Evolutionary conservation across 2,888 invertebrate genomes (phyloP), one percentile per base, ranked within the genome.

Genomic region (Labia minor): DNA sequence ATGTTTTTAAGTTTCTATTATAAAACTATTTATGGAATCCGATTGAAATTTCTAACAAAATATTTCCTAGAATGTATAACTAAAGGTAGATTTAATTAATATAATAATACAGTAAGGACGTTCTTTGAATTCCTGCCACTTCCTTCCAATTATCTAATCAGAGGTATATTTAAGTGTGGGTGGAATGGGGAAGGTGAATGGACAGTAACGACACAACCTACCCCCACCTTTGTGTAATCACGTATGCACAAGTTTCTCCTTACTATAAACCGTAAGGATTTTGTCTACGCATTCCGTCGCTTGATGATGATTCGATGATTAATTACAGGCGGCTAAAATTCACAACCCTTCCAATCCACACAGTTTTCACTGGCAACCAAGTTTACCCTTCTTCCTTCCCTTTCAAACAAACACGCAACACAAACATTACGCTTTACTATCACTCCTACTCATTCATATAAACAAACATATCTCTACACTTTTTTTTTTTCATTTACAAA

Each of bases 301-400:
- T 49, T 49, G 49, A 49, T 49, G 49, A 49, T 49, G 49, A 49
- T 49, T 49, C 49, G 49, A 49, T 49, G 49, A 49, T 49, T 49
- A 49, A 49, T 49, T 10, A 49, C 49, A 3, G 2, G 49, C 33
- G 14, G 16, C 49, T 16, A 33, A 6, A 33, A 33, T 14, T 49
- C 49, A 8, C n/a, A 14, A 3, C 49, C 49, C 49, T 16, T 26
- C 26, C 26, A 26, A n/a, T 26, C 26, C 26, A 26, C 26, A 8
- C 26, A 8, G 8, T 26, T 26, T 8, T 26, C 26, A 26, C 26
- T 26, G 4, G 26, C 26, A 26, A 26, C 26, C 14, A 49, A 49
- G 49, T 49, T 49, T 49, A 10, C 49, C 49, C 49, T n/a, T 33
- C n/a, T 26, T 26, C 26, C 49, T 49, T 8, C 49, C 49, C 49